phyloP scores from a whole-genome alignment of 2,113 vertebrate species.

The zebrafish (Danio rerio) region GRCz12tu NC_133198.1:3811001-3811500 shows the following conservation, averaged over 20 bases:
- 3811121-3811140: slow-evolving; percentile 52
- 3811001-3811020: not conserved
- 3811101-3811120: slow-evolving; percentile 2
- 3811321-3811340: not conserved
- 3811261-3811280: not conserved
- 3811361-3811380: not conserved
- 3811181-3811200: slow-evolving; percentile 11
- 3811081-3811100: slow-evolving; percentile 1
- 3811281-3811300: slow-evolving; percentile 1
- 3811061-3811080: not conserved
- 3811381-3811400: not conserved
- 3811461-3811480: not conserved
- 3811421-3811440: not conserved
- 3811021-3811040: slow-evolving; percentile 1
- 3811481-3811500: not conserved
- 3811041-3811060: not conserved
- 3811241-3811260: not conserved
- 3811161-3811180: slow-evolving; percentile 52
- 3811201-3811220: not conserved
- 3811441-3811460: not conserved
- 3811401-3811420: not conserved
- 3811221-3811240: not conserved
- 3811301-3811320: not conserved
- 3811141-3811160: slow-evolving; percentile 68
- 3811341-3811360: not conserved